Base-by-base conservation (phyloP, 2,888 invertebrate genomes). In the Leucophora obtusa region DNA sequence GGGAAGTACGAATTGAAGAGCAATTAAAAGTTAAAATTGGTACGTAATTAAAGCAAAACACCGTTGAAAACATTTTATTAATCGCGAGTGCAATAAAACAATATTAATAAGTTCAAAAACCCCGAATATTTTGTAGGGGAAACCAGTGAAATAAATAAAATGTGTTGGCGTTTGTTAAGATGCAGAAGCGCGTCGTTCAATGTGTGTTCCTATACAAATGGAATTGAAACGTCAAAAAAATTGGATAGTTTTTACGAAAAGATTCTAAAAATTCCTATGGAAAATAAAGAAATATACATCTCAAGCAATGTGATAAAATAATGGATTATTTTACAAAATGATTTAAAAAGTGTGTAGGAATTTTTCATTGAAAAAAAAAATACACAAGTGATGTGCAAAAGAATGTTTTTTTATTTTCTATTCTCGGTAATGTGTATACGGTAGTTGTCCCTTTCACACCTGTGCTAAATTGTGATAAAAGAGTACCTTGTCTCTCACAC, bases 1-100 rank as follows among this genome's bases (percentile, higher is more conserved):
- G 94, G 93, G 93, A 95, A 93, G 96, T 96, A 84, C 94, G 97
- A 93, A 94, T 96, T 91, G 96, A 96, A 92, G 97, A 97, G 93
- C 95, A 96, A 92, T 93, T 97, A 92, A 96, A 95, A 94, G 96
- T 97, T 91, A 97, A 96, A 94, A 96, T 97, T 91, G 96, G 96
- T 96, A 93, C 92, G 95, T 93, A 91, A 87, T 87, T 85, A 80
- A 81, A 84, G 84, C 82, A 71, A 84, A 85, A 85, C 85, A 83
- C 60, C 70, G 47, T 24, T 43, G 35, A 83, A 78, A 79, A 59
- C 62, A 58, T 38, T 18, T 15, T n/a, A 50, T 43, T 54, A 71
- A 69, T 33, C 72, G 53, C 53, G 73, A 18, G 73, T 79, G 69
- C 14, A 51, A 21, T 58, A 11, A 54, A 56, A 9, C 33, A 21